Evolutionary conservation across 1,140 invertebrate species (phyloP).

Genomic region (Cydia strobilella): DNA sequence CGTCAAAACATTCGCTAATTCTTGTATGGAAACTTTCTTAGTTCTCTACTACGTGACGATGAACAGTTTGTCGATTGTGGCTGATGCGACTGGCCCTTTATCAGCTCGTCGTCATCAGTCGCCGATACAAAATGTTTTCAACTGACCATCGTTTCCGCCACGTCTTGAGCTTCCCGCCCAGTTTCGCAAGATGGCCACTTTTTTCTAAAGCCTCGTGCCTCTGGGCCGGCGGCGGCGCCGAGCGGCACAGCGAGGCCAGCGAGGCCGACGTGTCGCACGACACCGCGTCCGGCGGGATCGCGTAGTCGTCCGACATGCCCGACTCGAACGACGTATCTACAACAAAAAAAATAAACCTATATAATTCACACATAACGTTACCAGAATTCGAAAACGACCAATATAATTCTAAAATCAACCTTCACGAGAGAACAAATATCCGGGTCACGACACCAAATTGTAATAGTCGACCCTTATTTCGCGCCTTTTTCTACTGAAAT

Average conservation of each 20-base stretch:
- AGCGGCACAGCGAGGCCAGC: slow-evolving; percentile 84
- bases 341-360: slow-evolving; percentile 42
- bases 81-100: too few relatives aligned
- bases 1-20: too few relatives aligned
- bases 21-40: too few relatives aligned
- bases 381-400: too few relatives aligned
- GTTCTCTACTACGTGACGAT: too few relatives aligned
- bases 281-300: slow-evolving; percentile 95
- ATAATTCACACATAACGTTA: too few relatives aligned
- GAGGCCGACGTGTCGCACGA: slow-evolving; percentile 87
- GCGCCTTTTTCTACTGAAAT: too few relatives aligned
- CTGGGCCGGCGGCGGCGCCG: slow-evolving; percentile 82
- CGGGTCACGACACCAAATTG: slow-evolving; percentile 5
- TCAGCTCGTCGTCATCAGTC: too few relatives aligned
- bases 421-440: background rate
- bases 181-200: slow-evolving; percentile 94
- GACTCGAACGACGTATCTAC: slow-evolving; percentile 95
- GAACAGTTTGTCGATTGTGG: too few relatives aligned
- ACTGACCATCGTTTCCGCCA: slow-evolving; percentile 93
- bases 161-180: slow-evolving; percentile 97
- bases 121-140: background rate
- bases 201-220: slow-evolving; percentile 92
- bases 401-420: too few relatives aligned
- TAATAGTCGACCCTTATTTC: background rate
- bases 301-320: slow-evolving; percentile 97